These are phyloP conservation scores for Geodia barretti DNA, from an alignment of 37 sponge, comb jelly and placozoan species.

Conservation along the genomic window DNA sequence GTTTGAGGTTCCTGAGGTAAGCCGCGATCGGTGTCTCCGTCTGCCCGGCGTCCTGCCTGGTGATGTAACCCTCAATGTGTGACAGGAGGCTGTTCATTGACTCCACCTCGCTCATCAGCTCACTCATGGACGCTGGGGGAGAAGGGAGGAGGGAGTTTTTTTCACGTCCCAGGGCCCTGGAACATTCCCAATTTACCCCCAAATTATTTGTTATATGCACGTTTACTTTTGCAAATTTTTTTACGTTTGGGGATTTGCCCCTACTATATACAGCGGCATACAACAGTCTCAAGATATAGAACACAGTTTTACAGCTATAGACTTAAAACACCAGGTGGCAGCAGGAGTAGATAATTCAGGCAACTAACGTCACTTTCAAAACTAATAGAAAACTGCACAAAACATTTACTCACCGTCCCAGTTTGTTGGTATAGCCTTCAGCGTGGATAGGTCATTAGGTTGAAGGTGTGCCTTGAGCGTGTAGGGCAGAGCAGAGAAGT, in stretches of 20 bases:
- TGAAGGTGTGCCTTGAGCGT: conserved; percentile 53
- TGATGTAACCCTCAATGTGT: background rate
- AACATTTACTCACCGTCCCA: conserved; percentile 26
- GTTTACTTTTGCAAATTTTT: too few species aligned
- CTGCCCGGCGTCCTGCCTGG: background rate
- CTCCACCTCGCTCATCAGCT: background rate
- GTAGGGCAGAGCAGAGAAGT: conserved; percentile 69
- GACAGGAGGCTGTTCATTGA: background rate
- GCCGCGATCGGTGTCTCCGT: background rate
- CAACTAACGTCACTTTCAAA: conserved; percentile 1
- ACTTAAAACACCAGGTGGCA: too few species aligned
- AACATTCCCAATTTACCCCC: too few species aligned
- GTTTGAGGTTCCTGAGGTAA: conserved; percentile 23
- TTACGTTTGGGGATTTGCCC: too few species aligned
- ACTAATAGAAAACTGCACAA: background rate
- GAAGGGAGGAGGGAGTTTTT: too few species aligned
- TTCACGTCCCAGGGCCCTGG: too few species aligned
- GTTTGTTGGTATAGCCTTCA: conserved; percentile 20
- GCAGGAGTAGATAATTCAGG: too few species aligned
- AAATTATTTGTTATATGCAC: too few species aligned
- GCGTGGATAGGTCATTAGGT: conserved; percentile 17
- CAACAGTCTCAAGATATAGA: too few species aligned
- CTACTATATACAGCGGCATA: too few species aligned
- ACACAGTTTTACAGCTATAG: too few species aligned
- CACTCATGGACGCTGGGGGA: background rate